Evolutionary conservation across 2,888 invertebrate species (phyloP).

Genomic region (Oasisia sp.): DNA sequence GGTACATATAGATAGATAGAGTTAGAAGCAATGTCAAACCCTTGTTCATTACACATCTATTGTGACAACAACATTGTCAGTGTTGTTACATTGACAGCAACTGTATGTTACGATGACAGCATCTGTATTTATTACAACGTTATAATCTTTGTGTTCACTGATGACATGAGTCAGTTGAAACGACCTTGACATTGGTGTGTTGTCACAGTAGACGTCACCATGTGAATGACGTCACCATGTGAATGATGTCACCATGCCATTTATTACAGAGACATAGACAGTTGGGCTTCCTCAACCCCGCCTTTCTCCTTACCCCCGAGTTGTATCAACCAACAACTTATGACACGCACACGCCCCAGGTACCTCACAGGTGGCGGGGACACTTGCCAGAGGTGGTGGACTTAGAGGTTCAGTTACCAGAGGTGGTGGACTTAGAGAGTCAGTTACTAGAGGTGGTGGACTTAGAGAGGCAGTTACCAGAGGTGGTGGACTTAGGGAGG

Average conservation of each 20-base stretch:
- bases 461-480: too few relatives aligned
- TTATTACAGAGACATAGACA: constrained; percentile 10
- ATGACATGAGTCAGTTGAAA: neutral
- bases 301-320: constrained; percentile 1
- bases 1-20: too few relatives aligned
- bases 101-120: neutral
- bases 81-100: neutral
- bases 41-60: neutral
- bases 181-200: neutral
- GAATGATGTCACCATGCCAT: too few relatives aligned
- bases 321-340: neutral
- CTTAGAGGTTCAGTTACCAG: too few relatives aligned
- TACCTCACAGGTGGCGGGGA: neutral
- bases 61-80: neutral
- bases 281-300: constrained; percentile 6
- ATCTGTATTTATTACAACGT: neutral
- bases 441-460: too few relatives aligned
- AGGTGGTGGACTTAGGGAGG: too few relatives aligned
- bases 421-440: too few relatives aligned
- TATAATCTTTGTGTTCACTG: too few relatives aligned
- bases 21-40: neutral
- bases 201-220: neutral
- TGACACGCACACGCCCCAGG: neutral
- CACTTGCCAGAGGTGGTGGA: too few relatives aligned
- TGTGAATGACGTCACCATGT: neutral